Evolutionary conservation across 2,113 vertebrate genomes (phyloP), one percentile per base, ranked within the genome.

Genomic region (Neodon shergylaensis): DNA sequence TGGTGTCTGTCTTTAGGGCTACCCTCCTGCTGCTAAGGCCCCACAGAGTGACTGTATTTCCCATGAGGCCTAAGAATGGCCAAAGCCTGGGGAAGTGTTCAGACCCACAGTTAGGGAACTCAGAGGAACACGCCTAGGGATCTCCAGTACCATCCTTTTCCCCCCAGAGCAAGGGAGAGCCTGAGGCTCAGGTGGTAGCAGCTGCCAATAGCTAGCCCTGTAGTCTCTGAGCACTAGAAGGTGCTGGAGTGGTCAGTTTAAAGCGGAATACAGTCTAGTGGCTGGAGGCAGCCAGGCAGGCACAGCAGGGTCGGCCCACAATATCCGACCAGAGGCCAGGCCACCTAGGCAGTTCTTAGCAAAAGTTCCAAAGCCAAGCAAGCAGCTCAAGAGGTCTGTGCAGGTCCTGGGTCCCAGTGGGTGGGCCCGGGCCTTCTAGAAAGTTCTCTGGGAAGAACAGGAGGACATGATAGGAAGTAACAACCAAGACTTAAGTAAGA

Each of bases 371-470:
- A 81, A 49, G 47, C n/a, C 28, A 68, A 88, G 72, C 26, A 4
- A 88, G 65, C 26, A 4, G n/a, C 28, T 7, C 16, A 10, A 28
- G 39, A 36, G 49, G 28, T 31, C 70, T 2, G 65, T 0, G 39
- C 31, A 7, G 74, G 63, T 1, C 24, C 42, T 31, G 36, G 33
- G 83, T 39, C 49, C 68, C 1, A 1, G 52, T 47, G 81, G 47
- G 49, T n/a, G 70, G 65, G 44, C 70, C 11, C 47, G 31, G 47
- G n/a, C 39, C 39, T 96, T 90, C 90, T 49, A 95, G 92, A 94
- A 95, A 95, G 39, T 88, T 95, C 78, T 70, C 44, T 54, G 14
- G 76, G 58, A 74, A 90, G 84, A 28, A 39, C 17, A 0, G 28
- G 31, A 19, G 52, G 36, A 31, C 11, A 31, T 52, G 44, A 42